Conservation (phyloP, 2,113 vertebrate genomes). For the Bujurquina vittata region DNA sequence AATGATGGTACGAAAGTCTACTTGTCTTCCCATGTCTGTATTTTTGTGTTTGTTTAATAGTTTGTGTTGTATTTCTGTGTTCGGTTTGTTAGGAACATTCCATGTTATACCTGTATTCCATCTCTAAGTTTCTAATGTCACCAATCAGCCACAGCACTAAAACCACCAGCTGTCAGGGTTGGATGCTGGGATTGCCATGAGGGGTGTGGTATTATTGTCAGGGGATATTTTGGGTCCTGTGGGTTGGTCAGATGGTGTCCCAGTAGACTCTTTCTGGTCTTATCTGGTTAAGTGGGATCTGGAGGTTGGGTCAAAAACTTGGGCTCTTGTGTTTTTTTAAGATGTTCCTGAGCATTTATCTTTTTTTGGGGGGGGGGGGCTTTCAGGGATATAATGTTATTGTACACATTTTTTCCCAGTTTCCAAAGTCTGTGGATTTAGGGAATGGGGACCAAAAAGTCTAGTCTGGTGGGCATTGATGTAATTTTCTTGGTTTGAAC, state of each 20-base stretch:
- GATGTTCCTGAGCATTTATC: too few species aligned
- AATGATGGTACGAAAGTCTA: not conserved
- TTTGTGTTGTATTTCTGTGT: not conserved
- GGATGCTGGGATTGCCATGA: not conserved
- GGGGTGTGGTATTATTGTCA: not conserved
- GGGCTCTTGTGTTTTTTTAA: too few species aligned
- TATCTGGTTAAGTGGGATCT: too few species aligned
- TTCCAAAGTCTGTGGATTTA: not conserved
- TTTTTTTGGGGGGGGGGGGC: not conserved
- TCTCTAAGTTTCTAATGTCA: not conserved
- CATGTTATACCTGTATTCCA: not conserved
- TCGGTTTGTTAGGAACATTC: not conserved
- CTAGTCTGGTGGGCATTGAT: not conserved
- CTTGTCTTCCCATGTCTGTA: not conserved
- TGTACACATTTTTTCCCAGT: not conserved
- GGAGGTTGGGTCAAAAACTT: too few species aligned
- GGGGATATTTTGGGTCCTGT: not conserved
- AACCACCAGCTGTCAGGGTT: not conserved
- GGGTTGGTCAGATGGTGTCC: not conserved
- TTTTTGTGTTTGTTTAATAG: not conserved
- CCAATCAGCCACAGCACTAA: not conserved
- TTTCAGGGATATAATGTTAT: not conserved
- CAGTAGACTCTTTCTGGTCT: not conserved
- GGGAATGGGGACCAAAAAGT: not conserved
- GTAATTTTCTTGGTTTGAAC: not conserved